Evolutionary conservation across 2,113 vertebrate species (phyloP).

Genomic region (Urocolius indicus): DNA sequence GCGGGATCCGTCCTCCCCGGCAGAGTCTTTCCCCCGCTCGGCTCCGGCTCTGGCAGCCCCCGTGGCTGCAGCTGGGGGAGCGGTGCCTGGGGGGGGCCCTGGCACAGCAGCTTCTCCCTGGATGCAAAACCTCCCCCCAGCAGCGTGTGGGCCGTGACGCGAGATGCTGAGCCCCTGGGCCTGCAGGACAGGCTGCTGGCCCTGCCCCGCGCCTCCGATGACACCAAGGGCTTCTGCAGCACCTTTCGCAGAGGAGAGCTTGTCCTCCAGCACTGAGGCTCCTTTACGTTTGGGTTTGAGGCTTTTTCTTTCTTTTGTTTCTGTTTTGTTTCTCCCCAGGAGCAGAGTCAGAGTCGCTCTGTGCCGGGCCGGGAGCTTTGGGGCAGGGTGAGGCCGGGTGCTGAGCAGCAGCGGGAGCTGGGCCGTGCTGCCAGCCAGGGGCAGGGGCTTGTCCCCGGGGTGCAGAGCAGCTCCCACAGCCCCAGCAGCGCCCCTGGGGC

Average conservation of each 20-base stretch:
- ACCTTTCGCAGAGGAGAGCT: slow-evolving; percentile 56
- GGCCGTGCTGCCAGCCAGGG: accelerated
- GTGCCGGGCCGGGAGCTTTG: background rate
- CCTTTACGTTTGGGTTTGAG: accelerated
- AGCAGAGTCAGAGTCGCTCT: background rate
- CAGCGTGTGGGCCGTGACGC: background rate
- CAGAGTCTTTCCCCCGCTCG: background rate
- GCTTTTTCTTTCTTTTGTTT: background rate
- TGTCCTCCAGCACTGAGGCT: slow-evolving; percentile 21
- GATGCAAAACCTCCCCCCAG: background rate
- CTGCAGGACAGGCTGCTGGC: background rate
- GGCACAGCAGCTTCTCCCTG: background rate
- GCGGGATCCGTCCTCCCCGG: background rate
- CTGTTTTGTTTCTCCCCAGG: background rate
- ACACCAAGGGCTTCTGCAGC: slow-evolving; percentile 57
- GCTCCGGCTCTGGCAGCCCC: background rate
- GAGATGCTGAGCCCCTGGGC: background rate
- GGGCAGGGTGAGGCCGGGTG: background rate
- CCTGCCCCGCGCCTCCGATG: slow-evolving; percentile 41
- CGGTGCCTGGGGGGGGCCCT: slow-evolving; percentile 42
- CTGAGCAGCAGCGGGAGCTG: background rate
- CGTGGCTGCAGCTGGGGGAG: background rate
- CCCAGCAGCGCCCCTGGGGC: background rate
- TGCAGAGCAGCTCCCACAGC: background rate
- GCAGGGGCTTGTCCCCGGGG: background rate